phyloP scores from a whole-genome alignment of 1,140 invertebrate species.

The Dendroctonus ponderosae region DNA sequence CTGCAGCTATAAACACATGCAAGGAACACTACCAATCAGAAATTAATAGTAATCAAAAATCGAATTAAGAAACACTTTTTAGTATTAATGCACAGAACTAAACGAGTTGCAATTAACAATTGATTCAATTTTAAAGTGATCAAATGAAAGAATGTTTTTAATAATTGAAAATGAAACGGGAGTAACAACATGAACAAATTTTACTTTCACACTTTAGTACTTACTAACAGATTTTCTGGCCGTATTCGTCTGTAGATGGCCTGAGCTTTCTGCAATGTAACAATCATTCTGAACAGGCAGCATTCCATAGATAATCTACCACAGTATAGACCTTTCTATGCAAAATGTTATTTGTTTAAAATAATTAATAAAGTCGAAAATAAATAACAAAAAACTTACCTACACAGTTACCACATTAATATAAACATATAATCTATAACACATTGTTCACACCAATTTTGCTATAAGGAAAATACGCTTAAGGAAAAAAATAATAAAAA shows the following conservation, averaged over 20 bases:
- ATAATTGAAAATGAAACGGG: no score
- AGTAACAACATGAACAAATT: no score
- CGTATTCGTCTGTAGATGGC: slow-evolving; percentile 34
- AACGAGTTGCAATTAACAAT: no score
- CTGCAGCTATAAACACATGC: neutral
- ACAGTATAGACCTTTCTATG: slow-evolving; percentile 27
- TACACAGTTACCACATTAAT: slow-evolving; percentile 13
- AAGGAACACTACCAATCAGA: no score
- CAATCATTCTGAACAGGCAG: slow-evolving; percentile 49
- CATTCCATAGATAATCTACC: slow-evolving; percentile 49
- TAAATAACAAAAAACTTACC: slow-evolving; percentile 27
- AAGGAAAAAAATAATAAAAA: slow-evolving; percentile 18
- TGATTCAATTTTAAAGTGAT: no score
- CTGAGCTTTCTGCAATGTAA: slow-evolving; percentile 44
- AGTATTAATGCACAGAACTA: no score
- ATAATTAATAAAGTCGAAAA: slow-evolving; percentile 27
- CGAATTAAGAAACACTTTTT: no score
- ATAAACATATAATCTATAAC: slow-evolving; percentile 11
- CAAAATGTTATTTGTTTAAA: slow-evolving; percentile 30
- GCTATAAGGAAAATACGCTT: neutral
- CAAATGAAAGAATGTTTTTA: no score
- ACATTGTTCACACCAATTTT: slow-evolving; percentile 5
- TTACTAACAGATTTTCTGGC: slow-evolving; percentile 44
- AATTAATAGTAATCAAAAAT: no score
- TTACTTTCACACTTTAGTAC: slow-evolving; percentile 26